Evolutionary conservation across 30 jellyfish, hydroid and myxozoan species (phyloP), one percentile per base, ranked within the genome.

Genomic region (Phacellophora camtschatica): DNA sequence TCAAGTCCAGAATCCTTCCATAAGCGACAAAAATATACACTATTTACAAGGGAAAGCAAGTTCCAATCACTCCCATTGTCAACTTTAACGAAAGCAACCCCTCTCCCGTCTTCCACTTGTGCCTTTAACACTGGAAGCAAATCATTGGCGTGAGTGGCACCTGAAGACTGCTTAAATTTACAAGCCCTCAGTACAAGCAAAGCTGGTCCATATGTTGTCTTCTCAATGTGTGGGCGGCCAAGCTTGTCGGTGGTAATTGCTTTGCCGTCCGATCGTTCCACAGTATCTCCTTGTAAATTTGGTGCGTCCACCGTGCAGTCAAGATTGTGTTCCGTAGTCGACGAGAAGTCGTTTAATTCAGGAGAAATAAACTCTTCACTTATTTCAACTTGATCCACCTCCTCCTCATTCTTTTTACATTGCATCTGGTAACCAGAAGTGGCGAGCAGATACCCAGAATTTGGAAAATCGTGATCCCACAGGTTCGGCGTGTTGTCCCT

Each of bases 201-300:
- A 5, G 75, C 74, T 5, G 82, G 82, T 23, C 82, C 74, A n/a
- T 75, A 75, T 5, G 9, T 22, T 30, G 35, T 9, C 74, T 39
- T 39, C 13, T 39, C 51, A 39, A 5, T 5, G 51, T 39, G 51
- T 13, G 7, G 10, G 10, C 51, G 7, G 51, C 51, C 51, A 13
- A 39, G 51, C 51, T 39, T 39, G 13, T 39, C 51, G 7, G 51
- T 39, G 7, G 29, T 12, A 7, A 39, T 39, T n/a, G n/a, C n/a
- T n/a, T n/a, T n/a, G n/a, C n/a, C n/a, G n/a, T n/a, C n/a, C n/a
- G n/a, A n/a, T n/a, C n/a, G n/a, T n/a, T n/a, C n/a, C n/a, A n/a
- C n/a, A n/a, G n/a, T n/a, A n/a, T n/a, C n/a, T n/a, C n/a, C n/a
- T n/a, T n/a, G n/a, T n/a, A n/a, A n/a, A n/a, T n/a, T n/a, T n/a